Percentiles rank a stretch among this genome's conserved stretches.
Conservation (phyloP, 1,140 invertebrate species). For the Nasonia longicornis region DNA sequence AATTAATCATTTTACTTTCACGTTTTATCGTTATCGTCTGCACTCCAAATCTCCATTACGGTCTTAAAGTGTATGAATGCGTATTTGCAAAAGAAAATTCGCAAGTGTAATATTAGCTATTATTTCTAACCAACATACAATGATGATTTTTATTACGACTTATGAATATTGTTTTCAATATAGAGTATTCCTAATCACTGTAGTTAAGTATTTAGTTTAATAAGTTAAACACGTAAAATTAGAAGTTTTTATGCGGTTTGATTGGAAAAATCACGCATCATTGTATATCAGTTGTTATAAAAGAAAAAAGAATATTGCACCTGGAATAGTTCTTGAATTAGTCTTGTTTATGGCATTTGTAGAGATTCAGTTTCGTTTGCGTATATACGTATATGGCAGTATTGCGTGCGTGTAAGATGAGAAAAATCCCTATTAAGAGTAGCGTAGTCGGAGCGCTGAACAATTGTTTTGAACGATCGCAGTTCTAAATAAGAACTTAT, state of each 20-base stretch:
- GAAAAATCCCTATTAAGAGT: slow-evolving; percentile 38
- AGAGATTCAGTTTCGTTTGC: slow-evolving; percentile 11
- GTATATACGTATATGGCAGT: slow-evolving; percentile 49
- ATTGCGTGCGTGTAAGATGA: slow-evolving; percentile 33
- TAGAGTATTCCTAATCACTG: neutral
- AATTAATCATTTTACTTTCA: slow-evolving; percentile 40
- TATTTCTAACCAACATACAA: slow-evolving; percentile 32
- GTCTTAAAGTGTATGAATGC: slow-evolving; percentile 30
- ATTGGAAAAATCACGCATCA: neutral
- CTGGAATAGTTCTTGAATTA: slow-evolving; percentile 31
- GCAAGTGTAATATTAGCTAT: slow-evolving; percentile 47
- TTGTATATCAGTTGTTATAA: slow-evolving; percentile 24
- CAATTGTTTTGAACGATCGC: slow-evolving; percentile 30
- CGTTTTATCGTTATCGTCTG: slow-evolving; percentile 21
- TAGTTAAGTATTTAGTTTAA: neutral
- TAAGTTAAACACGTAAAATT: neutral
- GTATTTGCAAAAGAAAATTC: slow-evolving; percentile 43
- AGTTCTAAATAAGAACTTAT: slow-evolving; percentile 26
- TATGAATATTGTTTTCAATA: neutral
- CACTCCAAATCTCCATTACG: slow-evolving; percentile 25
- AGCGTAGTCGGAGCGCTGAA: slow-evolving; percentile 29
- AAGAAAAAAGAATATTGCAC: slow-evolving; percentile 43
- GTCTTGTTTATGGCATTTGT: slow-evolving; percentile 40
- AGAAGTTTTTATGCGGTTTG: neutral
- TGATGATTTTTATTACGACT: neutral